Conservation (phyloP, 2,888 invertebrate species). For the Drosophila anceps region DNA sequence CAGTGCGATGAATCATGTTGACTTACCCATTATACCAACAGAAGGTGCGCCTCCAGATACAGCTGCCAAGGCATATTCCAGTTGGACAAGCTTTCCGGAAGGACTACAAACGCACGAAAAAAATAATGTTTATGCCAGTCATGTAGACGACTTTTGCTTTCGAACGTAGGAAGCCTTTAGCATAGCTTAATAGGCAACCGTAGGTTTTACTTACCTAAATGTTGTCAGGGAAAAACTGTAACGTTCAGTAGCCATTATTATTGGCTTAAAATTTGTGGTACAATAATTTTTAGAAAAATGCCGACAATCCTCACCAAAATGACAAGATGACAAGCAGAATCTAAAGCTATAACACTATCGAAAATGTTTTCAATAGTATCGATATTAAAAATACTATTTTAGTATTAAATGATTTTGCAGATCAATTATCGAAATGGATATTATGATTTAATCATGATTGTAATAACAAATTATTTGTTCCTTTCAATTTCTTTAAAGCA, state of each 20-base stretch:
- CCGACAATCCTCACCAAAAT: conserved; percentile 56
- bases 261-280: conserved; percentile 37
- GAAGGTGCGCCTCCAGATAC: conserved; percentile 99
- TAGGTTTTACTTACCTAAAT: conserved; percentile 86
- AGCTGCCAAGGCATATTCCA: conserved; percentile 99
- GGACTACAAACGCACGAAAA: conserved; percentile 89
- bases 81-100: conserved; percentile 99
- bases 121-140: conserved; percentile 68
- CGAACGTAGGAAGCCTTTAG: background rate
- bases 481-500: background rate
- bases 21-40: conserved; percentile 97
- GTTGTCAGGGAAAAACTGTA: conserved; percentile 97
- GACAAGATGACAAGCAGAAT: conserved; percentile 81
- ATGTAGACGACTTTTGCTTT: conserved; percentile 67
- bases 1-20: background rate
- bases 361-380: conserved; percentile 5
- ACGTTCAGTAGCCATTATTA: conserved; percentile 94
- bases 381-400: conserved; percentile 11
- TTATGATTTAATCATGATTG: background rate
- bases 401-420: background rate
- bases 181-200: accelerated
- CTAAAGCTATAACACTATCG: conserved; percentile 45
- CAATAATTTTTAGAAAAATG: conserved; percentile 54
- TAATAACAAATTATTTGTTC: background rate
- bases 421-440: conserved; percentile 3